Conservation (phyloP, 2,797 vertebrate species). For the Masticophis lateralis region DNA sequence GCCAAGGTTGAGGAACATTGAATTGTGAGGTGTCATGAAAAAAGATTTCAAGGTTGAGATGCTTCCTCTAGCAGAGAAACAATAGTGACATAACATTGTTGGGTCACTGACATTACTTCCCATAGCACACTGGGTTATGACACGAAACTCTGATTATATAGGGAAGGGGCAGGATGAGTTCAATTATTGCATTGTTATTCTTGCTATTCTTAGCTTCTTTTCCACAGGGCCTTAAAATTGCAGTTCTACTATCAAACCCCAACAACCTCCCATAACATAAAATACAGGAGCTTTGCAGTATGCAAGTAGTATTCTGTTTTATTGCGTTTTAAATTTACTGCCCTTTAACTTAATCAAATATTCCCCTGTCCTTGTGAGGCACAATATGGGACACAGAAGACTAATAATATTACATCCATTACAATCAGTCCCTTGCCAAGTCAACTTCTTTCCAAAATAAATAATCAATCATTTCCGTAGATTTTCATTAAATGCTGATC, state of each 20-base stretch:
- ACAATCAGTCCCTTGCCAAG: constrained; percentile 12
- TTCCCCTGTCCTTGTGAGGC: neutral
- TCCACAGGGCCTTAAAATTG: neutral
- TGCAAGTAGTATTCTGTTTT: neutral
- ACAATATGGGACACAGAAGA: constrained; percentile 14
- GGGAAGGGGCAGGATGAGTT: neutral
- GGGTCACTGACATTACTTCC: neutral
- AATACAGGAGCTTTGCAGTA: neutral
- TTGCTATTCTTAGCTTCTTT: neutral
- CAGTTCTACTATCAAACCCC: neutral
- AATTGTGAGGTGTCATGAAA: neutral
- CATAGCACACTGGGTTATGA: neutral
- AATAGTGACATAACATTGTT: neutral
- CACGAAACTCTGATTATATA: neutral
- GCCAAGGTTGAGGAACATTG: neutral
- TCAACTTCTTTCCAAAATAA: neutral
- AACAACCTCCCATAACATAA: neutral
- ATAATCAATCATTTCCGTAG: neutral
- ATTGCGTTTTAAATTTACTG: constrained; percentile 11
- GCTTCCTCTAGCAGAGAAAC: neutral
- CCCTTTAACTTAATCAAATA: constrained; percentile 25
- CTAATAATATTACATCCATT: neutral
- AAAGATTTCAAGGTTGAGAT: neutral
- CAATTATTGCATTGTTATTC: neutral
- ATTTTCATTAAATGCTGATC: neutral